phyloP scores from a whole-genome alignment of 2,797 vertebrate genomes.

The Chiropotes sagulatus region DNA sequence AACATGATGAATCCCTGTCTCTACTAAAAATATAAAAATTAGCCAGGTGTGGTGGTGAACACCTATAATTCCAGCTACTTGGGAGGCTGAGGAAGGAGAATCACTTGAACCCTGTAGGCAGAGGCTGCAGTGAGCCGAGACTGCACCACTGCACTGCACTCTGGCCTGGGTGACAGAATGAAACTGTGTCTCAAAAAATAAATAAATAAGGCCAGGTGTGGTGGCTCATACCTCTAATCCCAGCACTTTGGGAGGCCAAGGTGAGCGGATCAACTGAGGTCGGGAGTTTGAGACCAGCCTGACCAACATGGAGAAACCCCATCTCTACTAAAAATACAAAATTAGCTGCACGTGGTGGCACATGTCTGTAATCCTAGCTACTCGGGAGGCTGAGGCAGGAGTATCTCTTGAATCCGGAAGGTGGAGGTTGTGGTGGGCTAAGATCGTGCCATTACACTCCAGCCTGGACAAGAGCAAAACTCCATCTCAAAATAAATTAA shows the following conservation, averaged over 20 bases:
- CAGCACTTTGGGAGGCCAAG: not conserved
- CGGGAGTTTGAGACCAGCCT: not conserved
- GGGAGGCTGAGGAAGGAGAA: not conserved
- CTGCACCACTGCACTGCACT: not conserved
- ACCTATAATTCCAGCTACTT: not conserved
- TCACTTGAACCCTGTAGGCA: not conserved
- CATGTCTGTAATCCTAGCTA: not conserved
- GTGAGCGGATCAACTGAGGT: not conserved
- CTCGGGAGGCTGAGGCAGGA: not conserved
- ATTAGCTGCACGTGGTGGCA: not conserved
- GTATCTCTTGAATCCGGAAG: not conserved
- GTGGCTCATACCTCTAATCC: not conserved
- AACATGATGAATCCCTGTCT: not conserved
- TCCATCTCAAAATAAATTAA: not conserved
- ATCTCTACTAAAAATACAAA: not conserved
- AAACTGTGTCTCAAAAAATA: not conserved
- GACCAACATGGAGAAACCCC: not conserved
- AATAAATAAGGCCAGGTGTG: not conserved
- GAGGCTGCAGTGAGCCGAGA: not conserved
- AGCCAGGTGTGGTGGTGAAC: not conserved
- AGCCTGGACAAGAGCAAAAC: not conserved
- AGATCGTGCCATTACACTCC: not conserved
- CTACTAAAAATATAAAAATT: not conserved
- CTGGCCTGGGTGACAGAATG: not conserved
- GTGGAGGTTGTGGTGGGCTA: not conserved